phyloP scores from a whole-genome alignment of 2,888 invertebrate species.

The Polymixis lichenea region DNA sequence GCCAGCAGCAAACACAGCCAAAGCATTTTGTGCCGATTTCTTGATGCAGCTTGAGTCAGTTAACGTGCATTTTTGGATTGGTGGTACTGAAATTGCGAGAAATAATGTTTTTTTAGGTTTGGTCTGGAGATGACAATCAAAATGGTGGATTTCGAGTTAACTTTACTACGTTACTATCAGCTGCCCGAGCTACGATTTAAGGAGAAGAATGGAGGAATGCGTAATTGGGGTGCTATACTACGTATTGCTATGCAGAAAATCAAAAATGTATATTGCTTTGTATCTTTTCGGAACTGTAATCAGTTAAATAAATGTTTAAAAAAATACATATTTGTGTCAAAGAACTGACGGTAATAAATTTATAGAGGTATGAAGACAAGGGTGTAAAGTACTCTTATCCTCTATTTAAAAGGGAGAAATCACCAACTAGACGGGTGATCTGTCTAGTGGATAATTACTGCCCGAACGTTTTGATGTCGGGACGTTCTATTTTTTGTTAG shows the following conservation, averaged over 20 bases:
- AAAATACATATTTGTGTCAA: not conserved
- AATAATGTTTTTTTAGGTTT: not conserved
- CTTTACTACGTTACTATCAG: not conserved
- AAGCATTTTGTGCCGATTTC: slow-evolving; percentile 70
- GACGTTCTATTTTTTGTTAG: too few relatives aligned
- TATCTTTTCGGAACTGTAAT: not conserved
- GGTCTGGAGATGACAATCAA: not conserved
- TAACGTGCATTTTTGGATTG: slow-evolving; percentile 76
- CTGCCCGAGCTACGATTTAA: not conserved
- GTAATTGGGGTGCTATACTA: not conserved
- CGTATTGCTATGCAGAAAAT: not conserved
- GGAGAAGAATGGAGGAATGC: not conserved
- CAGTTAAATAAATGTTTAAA: not conserved
- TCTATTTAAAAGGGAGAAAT: too few relatives aligned
- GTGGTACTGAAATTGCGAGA: slow-evolving; percentile 71
- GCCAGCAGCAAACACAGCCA: slow-evolving; percentile 71
- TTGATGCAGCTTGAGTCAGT: slow-evolving; percentile 74
- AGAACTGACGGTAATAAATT: not conserved
- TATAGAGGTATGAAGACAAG: too few relatives aligned
- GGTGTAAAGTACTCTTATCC: too few relatives aligned
- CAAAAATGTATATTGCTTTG: not conserved
- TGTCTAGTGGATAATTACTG: too few relatives aligned
- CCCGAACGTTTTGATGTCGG: too few relatives aligned
- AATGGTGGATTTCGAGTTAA: not conserved
- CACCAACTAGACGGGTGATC: too few relatives aligned